Conservation (phyloP, 1,140 invertebrate species). For the Nephila pilipes region DNA sequence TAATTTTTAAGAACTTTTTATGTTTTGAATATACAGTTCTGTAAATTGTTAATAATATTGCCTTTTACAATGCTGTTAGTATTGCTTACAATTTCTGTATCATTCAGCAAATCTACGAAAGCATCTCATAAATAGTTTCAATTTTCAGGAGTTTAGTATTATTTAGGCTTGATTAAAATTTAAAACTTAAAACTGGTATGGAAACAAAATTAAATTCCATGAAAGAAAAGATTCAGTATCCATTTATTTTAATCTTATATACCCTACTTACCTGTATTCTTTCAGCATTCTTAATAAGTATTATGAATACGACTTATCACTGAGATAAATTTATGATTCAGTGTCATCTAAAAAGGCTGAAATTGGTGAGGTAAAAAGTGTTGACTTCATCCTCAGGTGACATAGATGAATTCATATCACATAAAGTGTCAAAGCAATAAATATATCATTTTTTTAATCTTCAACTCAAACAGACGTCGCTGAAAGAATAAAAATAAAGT, state of each 20-base stretch:
- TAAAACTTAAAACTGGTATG: too few relatives aligned
- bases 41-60: too few relatives aligned
- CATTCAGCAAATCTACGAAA: too few relatives aligned
- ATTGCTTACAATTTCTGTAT: too few relatives aligned
- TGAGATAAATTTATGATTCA: constrained; percentile 4
- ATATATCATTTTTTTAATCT: constrained; percentile 55
- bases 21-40: too few relatives aligned
- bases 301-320: not conserved
- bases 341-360: not conserved
- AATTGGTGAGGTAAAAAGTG: not conserved
- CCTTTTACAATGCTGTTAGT: too few relatives aligned
- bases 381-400: constrained; percentile 11
- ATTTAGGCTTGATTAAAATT: too few relatives aligned
- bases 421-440: constrained; percentile 36
- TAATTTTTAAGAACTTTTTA: too few relatives aligned
- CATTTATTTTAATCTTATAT: not conserved
- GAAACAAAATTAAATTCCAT: not conserved
- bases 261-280: not conserved
- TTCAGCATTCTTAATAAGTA: not conserved
- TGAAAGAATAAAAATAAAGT: constrained; percentile 43
- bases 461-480: not conserved
- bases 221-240: not conserved
- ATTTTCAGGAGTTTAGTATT: too few relatives aligned
- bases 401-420: constrained; percentile 16
- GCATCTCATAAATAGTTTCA: too few relatives aligned